Evolutionary conservation across 2,113 vertebrate species (phyloP), one percentile per base, ranked within the genome.

Genomic region (Copsychus sechellarum): DNA sequence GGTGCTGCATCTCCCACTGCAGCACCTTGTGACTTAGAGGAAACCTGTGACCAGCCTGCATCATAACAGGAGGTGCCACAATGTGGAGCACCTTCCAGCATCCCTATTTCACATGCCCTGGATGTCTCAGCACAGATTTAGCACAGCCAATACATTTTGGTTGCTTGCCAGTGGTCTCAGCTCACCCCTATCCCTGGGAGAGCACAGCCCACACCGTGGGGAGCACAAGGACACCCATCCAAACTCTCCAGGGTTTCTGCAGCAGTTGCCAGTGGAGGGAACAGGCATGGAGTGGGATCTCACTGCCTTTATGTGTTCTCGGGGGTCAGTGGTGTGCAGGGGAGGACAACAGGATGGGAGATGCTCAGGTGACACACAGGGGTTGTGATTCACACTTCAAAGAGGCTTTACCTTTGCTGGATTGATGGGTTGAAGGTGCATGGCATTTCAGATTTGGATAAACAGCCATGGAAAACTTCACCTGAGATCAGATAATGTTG

Each of bases 171-270:
- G 29, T 0, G 0, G n/a, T 36, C 31, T 29, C 77, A 81, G 40
- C 34, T 34, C 12, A 14, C 42, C 25, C n/a, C 8, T 9, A 1
- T 3, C 26, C 34, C 16, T 3, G 2, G 34, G 28, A 76, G 36
- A 50, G n/a, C 45, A 19, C 38, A 91, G 58, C 53, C 26, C 47
- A 42, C 21, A 9, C 2, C 0, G 0, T 0, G 5, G 14, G 3
- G 10, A 13, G 14, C 31, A 81, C 16, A 42, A 9, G 19, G 25
- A 8, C 18, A 33, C 5, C 15, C 45, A 57, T 1, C n/a, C 12
- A 1, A 0, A 5, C 29, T 13, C 61, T 14, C 42, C 42, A 31
- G 18, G 36, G 33, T 18, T 58, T 47, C 60, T 45, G 11, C 21
- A 24, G 7, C 66, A 28, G 19, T 33, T 74, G 56, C 38, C 53